These are phyloP conservation scores for Melanogrammus aeglefinus DNA, from an alignment of 2,797 vertebrate species.

Conservation along the genomic window DNA sequence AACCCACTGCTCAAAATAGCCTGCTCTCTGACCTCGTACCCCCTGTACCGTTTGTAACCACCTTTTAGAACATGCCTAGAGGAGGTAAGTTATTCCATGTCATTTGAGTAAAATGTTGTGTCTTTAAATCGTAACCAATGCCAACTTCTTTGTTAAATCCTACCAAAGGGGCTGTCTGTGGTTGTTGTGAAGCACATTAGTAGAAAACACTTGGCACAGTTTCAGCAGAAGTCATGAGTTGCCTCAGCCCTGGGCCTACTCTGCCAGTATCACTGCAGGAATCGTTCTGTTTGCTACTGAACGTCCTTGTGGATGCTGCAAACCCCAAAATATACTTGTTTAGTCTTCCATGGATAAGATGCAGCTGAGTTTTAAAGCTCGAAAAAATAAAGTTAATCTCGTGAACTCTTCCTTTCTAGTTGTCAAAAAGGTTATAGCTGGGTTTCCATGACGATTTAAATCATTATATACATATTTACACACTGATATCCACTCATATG, in stretches of 20 bases:
- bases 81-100: background rate
- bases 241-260: background rate
- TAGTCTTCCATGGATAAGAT: background rate
- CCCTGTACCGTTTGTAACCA: background rate
- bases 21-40: constrained; percentile 3
- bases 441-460: background rate
- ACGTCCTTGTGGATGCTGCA: constrained; percentile 1
- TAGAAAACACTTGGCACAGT: background rate
- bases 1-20: constrained; percentile 35
- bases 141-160: background rate
- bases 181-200: background rate
- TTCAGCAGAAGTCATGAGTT: background rate
- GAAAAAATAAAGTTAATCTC: background rate
- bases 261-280: background rate
- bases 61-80: background rate
- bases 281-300: background rate
- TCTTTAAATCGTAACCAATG: background rate
- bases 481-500: background rate
- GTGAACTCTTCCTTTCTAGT: background rate
- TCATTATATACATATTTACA: background rate
- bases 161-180: background rate
- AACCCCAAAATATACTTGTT: background rate
- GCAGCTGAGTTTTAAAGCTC: background rate
- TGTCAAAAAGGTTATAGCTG: background rate
- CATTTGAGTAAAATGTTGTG: background rate